Evolutionary conservation across 2,888 invertebrate genomes (phyloP).

Genomic region (Melinopterus prodromus): DNA sequence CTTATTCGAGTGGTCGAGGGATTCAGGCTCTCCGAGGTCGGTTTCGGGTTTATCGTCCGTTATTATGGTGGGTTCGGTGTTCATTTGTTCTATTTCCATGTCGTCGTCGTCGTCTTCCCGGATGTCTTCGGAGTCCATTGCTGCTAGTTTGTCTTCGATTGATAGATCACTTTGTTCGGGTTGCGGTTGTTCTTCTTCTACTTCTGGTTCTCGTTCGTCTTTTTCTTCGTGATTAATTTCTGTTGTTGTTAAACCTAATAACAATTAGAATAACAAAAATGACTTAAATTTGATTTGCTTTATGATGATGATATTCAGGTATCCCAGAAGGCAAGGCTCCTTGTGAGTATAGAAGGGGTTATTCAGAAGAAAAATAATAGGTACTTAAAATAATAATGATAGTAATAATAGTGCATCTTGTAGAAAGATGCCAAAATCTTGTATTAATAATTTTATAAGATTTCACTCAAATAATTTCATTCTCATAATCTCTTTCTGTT

Average conservation of each 20-base stretch:
- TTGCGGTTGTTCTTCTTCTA: background rate
- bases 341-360: no score
- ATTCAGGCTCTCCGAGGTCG: background rate
- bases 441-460: no score
- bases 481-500: no score
- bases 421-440: no score
- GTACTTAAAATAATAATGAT: no score
- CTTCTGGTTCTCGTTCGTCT: background rate
- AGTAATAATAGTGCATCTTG: no score
- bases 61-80: constrained; percentile 8
- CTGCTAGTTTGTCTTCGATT: constrained; percentile 15
- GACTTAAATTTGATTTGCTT: background rate
- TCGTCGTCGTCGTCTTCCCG: constrained; percentile 7
- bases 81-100: background rate
- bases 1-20: constrained; percentile 25
- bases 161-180: constrained; percentile 4
- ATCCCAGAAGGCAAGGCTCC: no score
- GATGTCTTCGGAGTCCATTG: constrained; percentile 8
- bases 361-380: no score
- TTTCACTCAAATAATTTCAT: no score
- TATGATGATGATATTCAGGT: no score
- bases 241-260: background rate
- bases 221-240: background rate
- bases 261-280: background rate
- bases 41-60: background rate